Evolutionary conservation across 2,113 vertebrate species (phyloP).

Genomic region (Jacana jacana): DNA sequence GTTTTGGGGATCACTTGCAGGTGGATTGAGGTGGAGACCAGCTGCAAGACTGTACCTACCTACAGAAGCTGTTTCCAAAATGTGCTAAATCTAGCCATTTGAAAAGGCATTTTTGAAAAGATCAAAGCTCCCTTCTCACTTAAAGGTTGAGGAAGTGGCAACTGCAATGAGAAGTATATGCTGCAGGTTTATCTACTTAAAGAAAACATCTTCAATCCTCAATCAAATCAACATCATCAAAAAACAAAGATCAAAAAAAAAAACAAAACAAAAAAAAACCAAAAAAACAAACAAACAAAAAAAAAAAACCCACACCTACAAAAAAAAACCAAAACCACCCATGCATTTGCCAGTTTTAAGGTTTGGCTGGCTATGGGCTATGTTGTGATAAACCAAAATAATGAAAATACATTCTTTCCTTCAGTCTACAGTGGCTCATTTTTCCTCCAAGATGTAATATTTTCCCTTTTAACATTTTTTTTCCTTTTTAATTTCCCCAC

Average conservation of each 20-base stretch:
- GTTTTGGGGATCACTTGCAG: neutral
- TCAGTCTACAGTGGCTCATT: neutral
- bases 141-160: neutral
- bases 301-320: too few relatives aligned
- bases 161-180: neutral
- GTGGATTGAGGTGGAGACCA: neutral
- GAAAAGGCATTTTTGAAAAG: neutral
- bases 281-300: too few relatives aligned
- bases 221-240: neutral
- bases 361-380: neutral
- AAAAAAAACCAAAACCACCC: neutral
- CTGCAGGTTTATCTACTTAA: neutral
- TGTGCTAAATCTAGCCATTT: neutral
- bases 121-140: neutral
- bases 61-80: neutral
- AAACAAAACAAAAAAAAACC: neutral
- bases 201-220: neutral
- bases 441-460: neutral
- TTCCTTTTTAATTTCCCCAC: neutral
- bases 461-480: neutral
- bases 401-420: neutral
- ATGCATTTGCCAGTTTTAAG: neutral
- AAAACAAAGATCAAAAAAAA: neutral
- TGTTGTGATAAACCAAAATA: neutral
- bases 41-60: neutral